Conservation (phyloP, 2,113 vertebrate species). For the Neoarius graeffei region DNA sequence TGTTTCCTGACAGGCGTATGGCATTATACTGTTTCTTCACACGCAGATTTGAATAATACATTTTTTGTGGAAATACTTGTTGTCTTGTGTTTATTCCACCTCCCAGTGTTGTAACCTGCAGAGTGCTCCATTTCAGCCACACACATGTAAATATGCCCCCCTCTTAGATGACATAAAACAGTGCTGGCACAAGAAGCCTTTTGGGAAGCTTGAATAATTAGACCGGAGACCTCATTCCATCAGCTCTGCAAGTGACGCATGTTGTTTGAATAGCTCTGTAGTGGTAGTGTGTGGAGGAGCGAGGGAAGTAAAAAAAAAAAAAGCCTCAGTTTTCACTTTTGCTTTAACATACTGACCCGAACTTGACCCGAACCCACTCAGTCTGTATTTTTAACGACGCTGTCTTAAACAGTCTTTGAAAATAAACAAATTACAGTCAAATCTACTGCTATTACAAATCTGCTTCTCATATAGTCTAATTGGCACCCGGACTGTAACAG, state of each 20-base stretch:
- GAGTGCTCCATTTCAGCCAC: conserved; percentile 8
- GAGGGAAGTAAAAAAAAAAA: background rate
- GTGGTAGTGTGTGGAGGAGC: background rate
- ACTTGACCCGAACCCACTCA: background rate
- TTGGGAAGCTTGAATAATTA: conserved; percentile 16
- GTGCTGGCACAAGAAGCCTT: background rate
- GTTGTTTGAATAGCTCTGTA: conserved; percentile 26
- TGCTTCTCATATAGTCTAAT: background rate
- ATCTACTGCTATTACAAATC: background rate
- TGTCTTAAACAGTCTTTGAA: background rate
- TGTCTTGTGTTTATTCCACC: background rate
- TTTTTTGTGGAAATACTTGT: background rate
- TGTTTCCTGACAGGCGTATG: background rate
- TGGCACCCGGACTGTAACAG: background rate
- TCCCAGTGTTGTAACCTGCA: background rate
- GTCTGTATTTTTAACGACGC: background rate
- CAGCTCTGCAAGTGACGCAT: conserved; percentile 10
- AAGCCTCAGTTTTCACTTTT: background rate
- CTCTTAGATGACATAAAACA: background rate
- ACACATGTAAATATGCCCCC: conserved; percentile 37
- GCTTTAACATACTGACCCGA: background rate
- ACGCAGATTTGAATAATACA: background rate
- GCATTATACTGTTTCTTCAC: background rate
- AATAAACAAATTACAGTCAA: no score
- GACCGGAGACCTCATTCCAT: conserved; percentile 22